Base-by-base conservation (phyloP, 2,888 invertebrate genomes). In the Noctuana brunneofusca region DNA sequence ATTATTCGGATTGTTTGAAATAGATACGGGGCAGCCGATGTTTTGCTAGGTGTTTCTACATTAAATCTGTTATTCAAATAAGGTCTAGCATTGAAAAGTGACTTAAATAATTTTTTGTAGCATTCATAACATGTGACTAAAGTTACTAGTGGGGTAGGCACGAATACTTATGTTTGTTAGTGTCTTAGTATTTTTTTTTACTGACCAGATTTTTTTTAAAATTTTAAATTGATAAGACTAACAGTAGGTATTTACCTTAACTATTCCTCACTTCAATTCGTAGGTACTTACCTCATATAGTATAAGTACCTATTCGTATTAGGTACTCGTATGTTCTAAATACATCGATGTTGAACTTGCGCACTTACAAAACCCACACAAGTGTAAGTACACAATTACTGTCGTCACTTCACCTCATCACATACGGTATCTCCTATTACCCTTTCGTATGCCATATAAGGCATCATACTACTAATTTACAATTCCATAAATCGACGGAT, bases 1-100 rank as follows among this genome's bases (percentile, higher is more conserved):
- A 56, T 56, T 11, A 22, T 63, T 63, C 63, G 63, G 49, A 32
- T 56, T 63, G 56, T 41, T 52, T 63, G 63, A 63, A 63, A 63
- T 49, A 63, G 56, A 63, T 63, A 63, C 43, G 16, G 14, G 16
- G 32, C 43, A 50, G 30, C 27, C 49, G 16, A 60, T 54, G 63
- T 56, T 63, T 50, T 56, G 50, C 50, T 63, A 56, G 55, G 56
- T 56, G 35, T 9, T 11, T 54, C 38, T 55, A 56, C 41, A 50
- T 35, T 41, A 22, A 56, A 50, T 56, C 49, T 63, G 56, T 56
- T 56, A 50, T 22, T 50, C 43, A 50, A 63, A 63, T 56, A 56
- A 50, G 41, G 62, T 38, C 62, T 41, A 14, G 16, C 30, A 20
- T 50, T 56, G 41, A 48, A 20, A 48, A 49, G 16, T 49, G 41